Evolutionary conservation across 1,140 invertebrate genomes (phyloP).

Genomic region (Helicorthomorpha holstii): DNA sequence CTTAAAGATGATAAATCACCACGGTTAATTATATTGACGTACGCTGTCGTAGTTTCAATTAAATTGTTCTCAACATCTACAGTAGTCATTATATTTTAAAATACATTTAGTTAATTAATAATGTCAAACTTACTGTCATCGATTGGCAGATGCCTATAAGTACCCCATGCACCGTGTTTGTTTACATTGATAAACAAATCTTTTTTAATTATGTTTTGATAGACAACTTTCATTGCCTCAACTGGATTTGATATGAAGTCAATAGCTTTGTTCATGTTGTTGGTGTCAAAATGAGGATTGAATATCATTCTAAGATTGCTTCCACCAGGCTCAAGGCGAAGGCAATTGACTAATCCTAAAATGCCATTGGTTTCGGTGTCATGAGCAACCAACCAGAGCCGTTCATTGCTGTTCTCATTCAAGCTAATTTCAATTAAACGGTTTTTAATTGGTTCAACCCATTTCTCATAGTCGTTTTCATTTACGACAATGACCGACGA

Average conservation of each 20-base stretch:
- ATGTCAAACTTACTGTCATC: constrained; percentile 9
- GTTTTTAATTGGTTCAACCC: constrained; percentile 64
- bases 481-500: constrained; percentile 15
- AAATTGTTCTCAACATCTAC: constrained; percentile 10
- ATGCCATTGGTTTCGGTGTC: constrained; percentile 39
- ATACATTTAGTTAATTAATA: no score
- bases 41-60: constrained; percentile 65
- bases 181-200: constrained; percentile 75
- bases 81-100: no score
- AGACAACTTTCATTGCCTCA: constrained; percentile 27
- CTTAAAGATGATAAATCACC: constrained; percentile 79
- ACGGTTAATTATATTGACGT: constrained; percentile 71
- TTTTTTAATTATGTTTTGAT: constrained; percentile 30
- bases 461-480: constrained; percentile 31
- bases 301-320: constrained; percentile 30
- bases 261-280: neutral
- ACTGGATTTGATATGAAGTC: neutral
- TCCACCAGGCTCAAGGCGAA: constrained; percentile 66
- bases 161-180: constrained; percentile 61
- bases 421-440: constrained; percentile 27
- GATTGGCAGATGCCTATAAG: constrained; percentile 55
- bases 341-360: constrained; percentile 72
- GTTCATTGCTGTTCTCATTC: neutral
- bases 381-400: constrained; percentile 20
- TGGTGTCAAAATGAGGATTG: constrained; percentile 10